Evolutionary conservation across 2,888 invertebrate genomes (phyloP).

Genomic region (Bombylius discolor): DNA sequence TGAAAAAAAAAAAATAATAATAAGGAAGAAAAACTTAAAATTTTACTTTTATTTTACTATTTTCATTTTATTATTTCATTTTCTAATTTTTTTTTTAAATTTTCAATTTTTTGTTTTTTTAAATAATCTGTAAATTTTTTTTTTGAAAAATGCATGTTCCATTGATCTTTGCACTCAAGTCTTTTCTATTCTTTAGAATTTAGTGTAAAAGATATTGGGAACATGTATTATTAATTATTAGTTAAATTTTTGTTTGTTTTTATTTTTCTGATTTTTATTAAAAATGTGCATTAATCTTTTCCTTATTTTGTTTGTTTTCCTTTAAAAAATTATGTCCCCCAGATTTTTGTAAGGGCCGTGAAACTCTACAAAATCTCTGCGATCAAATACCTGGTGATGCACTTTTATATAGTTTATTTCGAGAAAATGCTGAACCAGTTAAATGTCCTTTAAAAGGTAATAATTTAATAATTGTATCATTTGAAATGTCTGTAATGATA

Average conservation of each 20-base stretch:
- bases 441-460: conserved; percentile 61
- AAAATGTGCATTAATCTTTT: conserved; percentile 24
- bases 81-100: conserved; percentile 8
- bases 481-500: neutral
- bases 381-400: conserved; percentile 82
- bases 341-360: conserved; percentile 40
- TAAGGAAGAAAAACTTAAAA: neutral
- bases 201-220: too few species aligned
- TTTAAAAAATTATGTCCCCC: conserved; percentile 32
- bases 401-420: conserved; percentile 76
- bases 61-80: neutral
- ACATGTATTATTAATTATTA: neutral
- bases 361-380: conserved; percentile 67
- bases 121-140: conserved; percentile 14
- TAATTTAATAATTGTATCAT: neutral
- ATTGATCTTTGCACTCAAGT: neutral
- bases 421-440: conserved; percentile 75
- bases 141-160: neutral
- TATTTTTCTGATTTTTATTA: conserved; percentile 1
- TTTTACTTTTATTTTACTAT: neutral
- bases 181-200: neutral
- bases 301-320: conserved; percentile 5
- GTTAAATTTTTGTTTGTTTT: conserved; percentile 7
- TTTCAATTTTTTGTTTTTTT: conserved; percentile 10
- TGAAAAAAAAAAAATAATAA: too few species aligned